Evolutionary conservation across 2,888 invertebrate species (phyloP).

Genomic region (Apamea sordens): DNA sequence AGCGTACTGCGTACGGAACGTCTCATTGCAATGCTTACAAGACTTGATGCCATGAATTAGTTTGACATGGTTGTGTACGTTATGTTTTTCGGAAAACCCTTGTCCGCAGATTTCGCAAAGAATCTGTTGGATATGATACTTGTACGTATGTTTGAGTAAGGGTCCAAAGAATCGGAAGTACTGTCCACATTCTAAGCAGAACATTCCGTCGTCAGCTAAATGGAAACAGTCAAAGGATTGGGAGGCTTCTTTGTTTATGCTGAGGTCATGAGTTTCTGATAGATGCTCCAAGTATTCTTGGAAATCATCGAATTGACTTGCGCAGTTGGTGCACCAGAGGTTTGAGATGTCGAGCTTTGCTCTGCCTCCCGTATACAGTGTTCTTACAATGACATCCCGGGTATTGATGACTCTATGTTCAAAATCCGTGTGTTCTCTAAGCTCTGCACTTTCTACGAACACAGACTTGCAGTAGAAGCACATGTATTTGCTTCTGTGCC

Average conservation of each 20-base stretch:
- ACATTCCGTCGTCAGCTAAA: conserved; percentile 73
- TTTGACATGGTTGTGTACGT: conserved; percentile 73
- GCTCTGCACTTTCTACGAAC: conserved; percentile 49
- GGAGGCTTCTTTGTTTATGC: conserved; percentile 57
- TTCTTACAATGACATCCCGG: conserved; percentile 62
- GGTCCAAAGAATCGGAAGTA: conserved; percentile 76
- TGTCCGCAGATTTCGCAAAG: conserved; percentile 79
- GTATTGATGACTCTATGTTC: conserved; percentile 72
- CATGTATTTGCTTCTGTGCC: conserved; percentile 64
- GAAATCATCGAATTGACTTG: conserved; percentile 62
- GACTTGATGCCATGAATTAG: conserved; percentile 63
- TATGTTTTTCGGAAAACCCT: conserved; percentile 72
- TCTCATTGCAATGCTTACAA: conserved; percentile 76
- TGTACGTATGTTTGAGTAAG: conserved; percentile 73
- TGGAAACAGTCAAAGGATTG: conserved; percentile 70
- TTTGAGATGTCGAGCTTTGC: conserved; percentile 76
- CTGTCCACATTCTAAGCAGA: conserved; percentile 76
- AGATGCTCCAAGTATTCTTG: conserved; percentile 72
- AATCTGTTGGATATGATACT: conserved; percentile 68
- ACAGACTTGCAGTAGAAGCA: conserved; percentile 65
- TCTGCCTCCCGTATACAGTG: conserved; percentile 56
- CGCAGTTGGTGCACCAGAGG: conserved; percentile 73
- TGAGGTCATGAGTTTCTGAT: conserved; percentile 62
- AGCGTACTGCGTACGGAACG: conserved; percentile 52
- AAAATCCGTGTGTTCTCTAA: conserved; percentile 66